These are phyloP conservation scores for Creontiades dilutus DNA, from an alignment of 2,888 invertebrate genomes.

Conservation along the genomic window DNA sequence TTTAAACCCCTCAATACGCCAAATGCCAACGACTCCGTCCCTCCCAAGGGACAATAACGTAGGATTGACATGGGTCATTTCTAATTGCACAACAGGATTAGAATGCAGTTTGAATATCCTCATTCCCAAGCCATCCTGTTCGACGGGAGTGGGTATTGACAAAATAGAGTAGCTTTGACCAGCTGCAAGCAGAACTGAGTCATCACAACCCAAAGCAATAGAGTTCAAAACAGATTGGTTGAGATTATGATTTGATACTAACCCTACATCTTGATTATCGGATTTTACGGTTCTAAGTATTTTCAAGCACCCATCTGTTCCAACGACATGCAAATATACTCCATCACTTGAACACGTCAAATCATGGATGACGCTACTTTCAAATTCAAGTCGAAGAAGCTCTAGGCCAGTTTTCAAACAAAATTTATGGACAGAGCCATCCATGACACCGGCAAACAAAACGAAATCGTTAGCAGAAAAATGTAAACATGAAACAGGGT, in stretches of 20 bases:
- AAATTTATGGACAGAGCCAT: conserved; percentile 58
- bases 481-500: conserved; percentile 5
- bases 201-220: conserved; percentile 81
- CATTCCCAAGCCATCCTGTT: conserved; percentile 79
- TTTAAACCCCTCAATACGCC: conserved; percentile 11
- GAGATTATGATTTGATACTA: conserved; percentile 75
- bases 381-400: conserved; percentile 86
- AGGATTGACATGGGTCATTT: conserved; percentile 20
- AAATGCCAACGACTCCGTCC: conserved; percentile 57
- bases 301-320: conserved; percentile 85
- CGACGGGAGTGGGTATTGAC: conserved; percentile 87
- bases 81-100: conserved; percentile 77
- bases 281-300: conserved; percentile 76
- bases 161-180: conserved; percentile 88
- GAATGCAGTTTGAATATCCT: conserved; percentile 82
- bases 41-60: conserved; percentile 49
- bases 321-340: conserved; percentile 84
- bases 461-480: conserved; percentile 66
- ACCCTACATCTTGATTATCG: neutral
- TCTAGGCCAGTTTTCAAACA: conserved; percentile 58
- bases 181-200: conserved; percentile 89
- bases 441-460: conserved; percentile 41
- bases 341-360: conserved; percentile 81
- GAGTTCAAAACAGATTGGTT: conserved; percentile 45
- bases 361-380: conserved; percentile 47